A percentile compares a stretch with the other conserved stretches of the same genome.
These are phyloP conservation scores for Pollenia griseotomentosa DNA, from an alignment of 2,888 invertebrate species.

Conservation along the genomic window DNA sequence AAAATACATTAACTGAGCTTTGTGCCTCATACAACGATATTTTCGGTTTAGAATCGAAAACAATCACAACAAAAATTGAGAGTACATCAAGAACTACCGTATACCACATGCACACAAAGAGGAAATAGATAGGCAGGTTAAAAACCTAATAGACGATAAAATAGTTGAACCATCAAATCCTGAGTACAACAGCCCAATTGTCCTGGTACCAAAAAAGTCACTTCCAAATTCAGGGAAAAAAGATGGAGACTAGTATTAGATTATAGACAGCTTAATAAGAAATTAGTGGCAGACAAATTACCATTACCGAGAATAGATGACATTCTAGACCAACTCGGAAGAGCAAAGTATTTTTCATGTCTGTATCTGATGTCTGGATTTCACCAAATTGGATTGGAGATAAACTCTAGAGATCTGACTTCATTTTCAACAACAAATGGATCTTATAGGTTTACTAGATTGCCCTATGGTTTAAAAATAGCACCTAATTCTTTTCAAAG, in stretches of 20 bases:
- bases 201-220: neutral
- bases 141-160: conserved; percentile 39
- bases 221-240: conserved; percentile 20
- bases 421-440: conserved; percentile 44
- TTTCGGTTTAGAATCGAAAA: too few relatives aligned
- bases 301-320: conserved; percentile 44
- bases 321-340: conserved; percentile 43
- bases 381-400: conserved; percentile 45
- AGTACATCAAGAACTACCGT: conserved; percentile 43
- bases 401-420: conserved; percentile 38
- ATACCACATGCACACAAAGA: conserved; percentile 29
- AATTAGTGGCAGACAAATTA: conserved; percentile 43
- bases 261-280: conserved; percentile 3
- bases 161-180: conserved; percentile 24
- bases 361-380: conserved; percentile 47
- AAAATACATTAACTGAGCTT: too few relatives aligned
- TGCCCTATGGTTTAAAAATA: neutral
- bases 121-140: conserved; percentile 45
- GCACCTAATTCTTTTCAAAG: neutral
- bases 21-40: too few relatives aligned
- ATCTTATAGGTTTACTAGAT: conserved; percentile 3
- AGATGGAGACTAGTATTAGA: conserved; percentile 52
- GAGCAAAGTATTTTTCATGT: conserved; percentile 43
- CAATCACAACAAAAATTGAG: conserved; percentile 42
- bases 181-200: conserved; percentile 24